Conservation (phyloP, 1,140 invertebrate genomes). For the Hyphantria cunea region DNA sequence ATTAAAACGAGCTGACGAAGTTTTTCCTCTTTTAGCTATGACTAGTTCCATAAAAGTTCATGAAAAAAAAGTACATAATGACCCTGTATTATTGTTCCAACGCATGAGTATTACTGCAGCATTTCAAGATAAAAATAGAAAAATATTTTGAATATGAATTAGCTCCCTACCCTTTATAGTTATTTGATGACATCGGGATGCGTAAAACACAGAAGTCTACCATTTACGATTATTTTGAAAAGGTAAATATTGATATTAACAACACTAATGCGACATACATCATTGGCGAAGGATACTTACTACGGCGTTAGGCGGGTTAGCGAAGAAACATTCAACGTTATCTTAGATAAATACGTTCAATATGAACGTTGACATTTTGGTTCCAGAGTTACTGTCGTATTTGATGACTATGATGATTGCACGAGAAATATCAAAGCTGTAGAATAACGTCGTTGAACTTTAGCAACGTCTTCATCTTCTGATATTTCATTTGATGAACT, state of each 20-base stretch:
- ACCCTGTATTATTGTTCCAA: conserved; percentile 66
- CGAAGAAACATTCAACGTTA: too few species aligned
- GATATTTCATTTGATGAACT: too few species aligned
- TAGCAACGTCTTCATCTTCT: too few species aligned
- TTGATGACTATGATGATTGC: too few species aligned
- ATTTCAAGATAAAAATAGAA: conserved; percentile 47
- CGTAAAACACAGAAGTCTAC: conserved; percentile 53
- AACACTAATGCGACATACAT: conserved; percentile 25
- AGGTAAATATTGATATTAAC: conserved; percentile 39
- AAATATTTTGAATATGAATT: conserved; percentile 63
- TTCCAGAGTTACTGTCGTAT: too few species aligned
- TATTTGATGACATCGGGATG: conserved; percentile 56
- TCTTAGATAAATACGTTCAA: too few species aligned
- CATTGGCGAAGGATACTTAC: too few species aligned
- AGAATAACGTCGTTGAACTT: too few species aligned
- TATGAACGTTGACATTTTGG: too few species aligned
- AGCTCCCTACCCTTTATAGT: conserved; percentile 38
- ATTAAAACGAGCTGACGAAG: conserved; percentile 57
- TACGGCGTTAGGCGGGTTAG: too few species aligned
- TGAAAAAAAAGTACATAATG: conserved; percentile 50
- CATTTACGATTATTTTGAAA: conserved; percentile 53
- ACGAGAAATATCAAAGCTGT: too few species aligned
- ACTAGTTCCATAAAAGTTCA: conserved; percentile 53
- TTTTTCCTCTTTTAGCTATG: conserved; percentile 51
- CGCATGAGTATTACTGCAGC: conserved; percentile 43